Percentiles rank a stretch among this genome's conserved stretches.
These are phyloP conservation scores for Nomada flava DNA, from an alignment of 2,888 invertebrate genomes.

Conservation along the genomic window DNA sequence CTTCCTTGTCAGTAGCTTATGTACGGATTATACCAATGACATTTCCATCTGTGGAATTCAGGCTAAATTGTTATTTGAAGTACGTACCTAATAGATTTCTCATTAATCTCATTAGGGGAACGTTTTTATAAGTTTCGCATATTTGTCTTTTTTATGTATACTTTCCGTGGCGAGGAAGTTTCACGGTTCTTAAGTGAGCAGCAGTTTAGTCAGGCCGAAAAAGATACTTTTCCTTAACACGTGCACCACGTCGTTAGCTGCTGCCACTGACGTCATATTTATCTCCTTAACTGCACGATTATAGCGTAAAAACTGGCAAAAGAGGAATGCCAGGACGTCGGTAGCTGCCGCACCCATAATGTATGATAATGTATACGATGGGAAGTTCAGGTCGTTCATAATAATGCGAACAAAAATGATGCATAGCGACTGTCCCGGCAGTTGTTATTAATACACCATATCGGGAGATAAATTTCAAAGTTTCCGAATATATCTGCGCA, in stretches of 20 bases:
- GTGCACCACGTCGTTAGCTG: slow-evolving; percentile 69
- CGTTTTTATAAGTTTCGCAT: background rate
- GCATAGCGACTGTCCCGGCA: slow-evolving; percentile 57
- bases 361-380: slow-evolving; percentile 73
- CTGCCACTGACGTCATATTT: slow-evolving; percentile 80
- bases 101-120: background rate
- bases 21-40: too few species aligned
- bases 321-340: slow-evolving; percentile 61
- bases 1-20: too few species aligned
- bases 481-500: background rate
- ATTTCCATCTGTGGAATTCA: too few species aligned
- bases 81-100: too few species aligned
- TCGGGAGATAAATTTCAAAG: slow-evolving; percentile 35
- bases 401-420: slow-evolving; percentile 66
- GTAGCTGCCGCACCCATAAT: slow-evolving; percentile 58
- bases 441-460: slow-evolving; percentile 64
- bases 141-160: background rate
- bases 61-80: too few species aligned
- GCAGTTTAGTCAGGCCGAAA: slow-evolving; percentile 56
- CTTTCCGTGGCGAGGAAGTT: slow-evolving; percentile 34
- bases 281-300: slow-evolving; percentile 79
- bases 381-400: slow-evolving; percentile 70
- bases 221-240: slow-evolving; percentile 74
- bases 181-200: slow-evolving; percentile 52
- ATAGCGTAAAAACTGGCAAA: slow-evolving; percentile 74